Base-by-base conservation (phyloP, 2,113 vertebrate species). In the Cygnus atratus region DNA sequence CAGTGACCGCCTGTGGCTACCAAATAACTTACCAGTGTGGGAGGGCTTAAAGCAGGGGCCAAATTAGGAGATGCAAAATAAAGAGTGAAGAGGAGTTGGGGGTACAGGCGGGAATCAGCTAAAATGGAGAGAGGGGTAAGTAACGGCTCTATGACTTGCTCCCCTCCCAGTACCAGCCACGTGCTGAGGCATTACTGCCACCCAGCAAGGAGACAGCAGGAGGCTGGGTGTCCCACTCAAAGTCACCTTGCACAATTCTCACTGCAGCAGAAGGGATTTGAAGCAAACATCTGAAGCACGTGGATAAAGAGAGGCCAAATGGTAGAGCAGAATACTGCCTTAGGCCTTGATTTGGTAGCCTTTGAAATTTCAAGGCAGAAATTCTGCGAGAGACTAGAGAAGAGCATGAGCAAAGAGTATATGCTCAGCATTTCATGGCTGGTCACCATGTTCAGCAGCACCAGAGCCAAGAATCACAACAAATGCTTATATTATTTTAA, bases 51-150 rank as follows among this genome's bases (percentile, higher is more conserved):
- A 91, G 33, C 15, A 78, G 57, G 7, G 35, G 25, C 14, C 57
- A 57, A 15, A 82, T 18, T 7, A 55, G 61, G 78, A 10, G 37
- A 24, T 11, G 2, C 0, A 2, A n/a, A n/a, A 44, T 26, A 44
- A 19, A 91, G 79, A 43, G 3, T 43, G 62, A 75, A 79, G 50
- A 59, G n/a, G n/a, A 59, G 22, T 17, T 35, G 46, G 25, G 35
- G 4, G 15, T 17, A 15, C 63, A 39, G 58, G 78, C 28, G 77
- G 55, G 29, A 59, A 26, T 10, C 1, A 1, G 28, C 58, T 78
- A 19, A 26, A 73, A 14, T 10, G 26, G 50, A 54, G 37, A 46
- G 19, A 7, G 6, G 67, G 31, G 5, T 59, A 62, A 67, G 37
- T 41, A 37, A 16, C 18, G 55, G 19, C 52, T 39, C 25, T 59